These are phyloP conservation scores for Pyrocoelia pectoralis DNA, from an alignment of 2,888 invertebrate species.

Conservation along the genomic window DNA sequence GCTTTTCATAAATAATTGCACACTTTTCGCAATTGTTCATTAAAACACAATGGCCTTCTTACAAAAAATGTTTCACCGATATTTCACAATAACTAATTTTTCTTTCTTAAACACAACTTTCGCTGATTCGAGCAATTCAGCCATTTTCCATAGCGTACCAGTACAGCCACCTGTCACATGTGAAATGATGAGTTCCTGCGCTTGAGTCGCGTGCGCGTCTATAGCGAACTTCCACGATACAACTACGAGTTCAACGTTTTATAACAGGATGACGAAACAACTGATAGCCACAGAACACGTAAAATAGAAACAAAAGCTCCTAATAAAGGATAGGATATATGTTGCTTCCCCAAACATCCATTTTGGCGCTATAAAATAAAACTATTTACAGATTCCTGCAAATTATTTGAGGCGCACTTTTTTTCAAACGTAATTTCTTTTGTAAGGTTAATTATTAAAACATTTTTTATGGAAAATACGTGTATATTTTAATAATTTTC, in stretches of 20 bases:
- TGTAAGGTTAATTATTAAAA: no score
- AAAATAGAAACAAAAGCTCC: no score
- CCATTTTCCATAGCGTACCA: slow-evolving; percentile 60
- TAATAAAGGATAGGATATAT: no score
- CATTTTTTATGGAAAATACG: no score
- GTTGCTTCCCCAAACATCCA: no score
- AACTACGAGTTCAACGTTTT: slow-evolving; percentile 31
- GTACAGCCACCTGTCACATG: slow-evolving; percentile 59
- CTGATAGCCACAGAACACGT: slow-evolving; percentile 8
- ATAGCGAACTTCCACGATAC: slow-evolving; percentile 41
- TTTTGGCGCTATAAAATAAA: no score
- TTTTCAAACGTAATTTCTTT: no score
- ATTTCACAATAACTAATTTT: slow-evolving; percentile 49
- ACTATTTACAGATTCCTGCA: no score
- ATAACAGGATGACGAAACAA: slow-evolving; percentile 20
- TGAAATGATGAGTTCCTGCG: slow-evolving; percentile 50
- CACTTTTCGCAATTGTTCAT: slow-evolving; percentile 42
- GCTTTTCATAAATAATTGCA: slow-evolving; percentile 11
- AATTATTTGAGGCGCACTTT: no score
- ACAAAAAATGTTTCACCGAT: slow-evolving; percentile 42
- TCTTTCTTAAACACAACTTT: slow-evolving; percentile 47
- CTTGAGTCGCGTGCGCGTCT: slow-evolving; percentile 50
- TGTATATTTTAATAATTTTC: no score
- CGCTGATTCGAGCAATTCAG: slow-evolving; percentile 52
- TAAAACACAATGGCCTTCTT: slow-evolving; percentile 42